Base-by-base conservation (phyloP, 2,888 invertebrate species). In the Furcula furcula region DNA sequence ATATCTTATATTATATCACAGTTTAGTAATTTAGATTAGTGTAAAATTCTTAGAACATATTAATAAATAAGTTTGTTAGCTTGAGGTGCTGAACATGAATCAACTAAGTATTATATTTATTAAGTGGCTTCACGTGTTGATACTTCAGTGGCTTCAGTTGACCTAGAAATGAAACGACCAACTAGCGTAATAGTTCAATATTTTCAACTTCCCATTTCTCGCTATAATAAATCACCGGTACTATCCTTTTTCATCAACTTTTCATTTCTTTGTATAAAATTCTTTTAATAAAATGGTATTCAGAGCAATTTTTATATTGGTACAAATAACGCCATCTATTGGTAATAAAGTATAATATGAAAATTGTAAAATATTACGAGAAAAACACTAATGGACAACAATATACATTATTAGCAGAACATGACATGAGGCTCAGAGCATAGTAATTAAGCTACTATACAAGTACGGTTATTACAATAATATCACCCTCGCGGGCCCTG, bases 401-500 rank as follows among this genome's bases (percentile, higher is more conserved):
- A 16, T 4, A 16, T n/a, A n/a, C n/a, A n/a, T n/a, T n/a, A n/a
- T n/a, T n/a, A 7, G 26, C 12, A 21, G 9, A 32, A 13, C 7
- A 9, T 3, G 2, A 7, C 3, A 26, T 13, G 22, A 19, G 13
- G 22, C 28, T 13, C 2, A 21, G 18, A 11, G 23, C 13, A 43
- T 29, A 28, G 16, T 9, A 30, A 35, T 29, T 29, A 9, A 26
- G 15, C 9, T 23, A 29, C 28, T 14, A 19, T 7, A 18, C 7
- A 40, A 44, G 18, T 40, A 35, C 3, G 12, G 23, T 14, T 14
- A 26, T 14, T n/a, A 26, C 22, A 19, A 40, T 29, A 36, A 40
- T 36, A 33, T 20, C 29, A 40, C 40, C 46, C 59, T 48, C 53
- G 35, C 42, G 46, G 49, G 49, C 31, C 34, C 16, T 40, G 34